Conservation (phyloP, 53 echinoderm and acorn worm genomes). For the Arbacia lixula region DNA sequence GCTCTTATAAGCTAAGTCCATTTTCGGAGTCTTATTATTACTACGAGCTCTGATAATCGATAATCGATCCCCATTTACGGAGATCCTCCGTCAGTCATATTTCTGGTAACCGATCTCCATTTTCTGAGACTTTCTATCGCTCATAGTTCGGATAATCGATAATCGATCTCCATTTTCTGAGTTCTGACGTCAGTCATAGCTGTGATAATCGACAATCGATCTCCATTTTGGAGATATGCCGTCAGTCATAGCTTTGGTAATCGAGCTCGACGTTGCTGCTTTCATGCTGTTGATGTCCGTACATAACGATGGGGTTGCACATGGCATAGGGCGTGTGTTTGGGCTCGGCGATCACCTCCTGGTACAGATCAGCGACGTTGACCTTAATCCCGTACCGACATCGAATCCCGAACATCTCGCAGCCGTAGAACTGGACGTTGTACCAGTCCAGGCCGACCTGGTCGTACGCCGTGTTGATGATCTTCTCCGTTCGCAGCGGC, state of each 20-base stretch:
- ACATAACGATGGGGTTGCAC: conserved; percentile 86
- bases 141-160: no score
- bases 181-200: no score
- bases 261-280: conserved; percentile 27
- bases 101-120: no score
- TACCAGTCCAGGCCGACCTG: conserved; percentile 97
- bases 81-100: no score
- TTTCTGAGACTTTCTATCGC: no score
- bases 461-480: conserved; percentile 81
- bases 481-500: conserved; percentile 68
- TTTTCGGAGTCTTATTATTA: no score
- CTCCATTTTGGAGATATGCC: not conserved
- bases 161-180: no score
- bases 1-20: no score
- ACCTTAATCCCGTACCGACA: conserved; percentile 96
- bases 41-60: no score
- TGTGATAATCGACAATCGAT: no score
- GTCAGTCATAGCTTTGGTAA: conserved; percentile 49
- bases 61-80: no score
- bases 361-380: conserved; percentile 83
- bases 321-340: conserved; percentile 63
- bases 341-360: conserved; percentile 64
- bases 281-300: conserved; percentile 97
- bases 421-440: conserved; percentile 93
- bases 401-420: conserved; percentile 93